Conservation (phyloP, 2,888 invertebrate species). For the Molorchus minor region DNA sequence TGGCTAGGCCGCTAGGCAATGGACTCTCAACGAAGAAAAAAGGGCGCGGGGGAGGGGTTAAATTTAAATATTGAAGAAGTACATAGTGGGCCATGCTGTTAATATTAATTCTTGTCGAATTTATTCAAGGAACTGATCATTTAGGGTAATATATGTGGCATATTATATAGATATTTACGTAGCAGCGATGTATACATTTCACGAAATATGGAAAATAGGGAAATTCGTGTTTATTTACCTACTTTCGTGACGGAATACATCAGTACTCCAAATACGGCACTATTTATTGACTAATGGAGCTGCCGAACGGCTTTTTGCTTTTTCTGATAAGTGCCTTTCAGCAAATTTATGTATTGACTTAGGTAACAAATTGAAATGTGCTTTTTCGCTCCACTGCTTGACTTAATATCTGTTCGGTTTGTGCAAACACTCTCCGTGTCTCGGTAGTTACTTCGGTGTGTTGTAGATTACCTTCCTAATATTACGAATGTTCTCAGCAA, state of each 20-base stretch:
- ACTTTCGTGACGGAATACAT: conserved; percentile 38
- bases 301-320: conserved; percentile 46
- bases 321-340: conserved; percentile 51
- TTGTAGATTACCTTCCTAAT: conserved; percentile 15
- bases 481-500: not conserved
- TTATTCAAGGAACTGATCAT: no score
- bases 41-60: no score
- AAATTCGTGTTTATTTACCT: conserved; percentile 40
- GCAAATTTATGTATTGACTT: conserved; percentile 53
- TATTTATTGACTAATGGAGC: conserved; percentile 50
- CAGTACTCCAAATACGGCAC: conserved; percentile 35
- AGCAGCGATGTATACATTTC: no score
- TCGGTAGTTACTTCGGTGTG: conserved; percentile 20
- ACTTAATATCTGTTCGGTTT: conserved; percentile 46
- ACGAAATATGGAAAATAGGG: conserved; percentile 30
- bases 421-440: conserved; percentile 39
- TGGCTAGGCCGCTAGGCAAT: no score
- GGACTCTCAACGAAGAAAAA: no score
- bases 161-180: no score
- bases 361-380: conserved; percentile 52
- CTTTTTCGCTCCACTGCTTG: conserved; percentile 49
- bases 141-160: no score
- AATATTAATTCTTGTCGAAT: no score
- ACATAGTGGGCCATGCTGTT: no score
- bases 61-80: no score